Evolutionary conservation across 2,888 invertebrate species (phyloP).

Genomic region (Eristalis arbustorum): DNA sequence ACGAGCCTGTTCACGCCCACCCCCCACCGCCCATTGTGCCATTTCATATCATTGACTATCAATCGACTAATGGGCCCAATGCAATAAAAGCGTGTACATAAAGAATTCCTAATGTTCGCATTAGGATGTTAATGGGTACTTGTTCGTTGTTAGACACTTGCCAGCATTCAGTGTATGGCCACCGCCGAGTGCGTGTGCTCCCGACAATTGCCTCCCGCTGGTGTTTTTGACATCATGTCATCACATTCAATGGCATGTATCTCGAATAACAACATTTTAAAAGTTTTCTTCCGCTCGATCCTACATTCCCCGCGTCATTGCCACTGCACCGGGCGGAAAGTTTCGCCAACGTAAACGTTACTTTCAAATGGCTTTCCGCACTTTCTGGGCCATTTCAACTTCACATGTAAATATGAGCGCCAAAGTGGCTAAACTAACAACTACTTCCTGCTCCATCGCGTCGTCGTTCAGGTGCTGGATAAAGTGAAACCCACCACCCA

Average conservation of each 20-base stretch:
- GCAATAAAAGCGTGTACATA: slow-evolving; percentile 32
- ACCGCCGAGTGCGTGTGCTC: background rate
- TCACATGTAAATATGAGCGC: slow-evolving; percentile 34
- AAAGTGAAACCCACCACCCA: slow-evolving; percentile 19
- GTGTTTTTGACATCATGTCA: background rate
- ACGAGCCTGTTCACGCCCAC: background rate
- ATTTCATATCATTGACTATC: slow-evolving; percentile 40
- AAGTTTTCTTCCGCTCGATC: background rate
- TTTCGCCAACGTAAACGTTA: slow-evolving; percentile 19
- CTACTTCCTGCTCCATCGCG: slow-evolving; percentile 2
- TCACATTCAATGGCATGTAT: slow-evolving; percentile 3
- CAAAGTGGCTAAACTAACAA: slow-evolving; percentile 30
- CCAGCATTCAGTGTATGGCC: background rate
- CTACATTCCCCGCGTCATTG: background rate
- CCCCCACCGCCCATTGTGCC: background rate
- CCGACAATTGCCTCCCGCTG: background rate
- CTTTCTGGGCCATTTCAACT: slow-evolving; percentile 24
- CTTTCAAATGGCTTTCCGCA: slow-evolving; percentile 27
- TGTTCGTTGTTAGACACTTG: slow-evolving; percentile 35
- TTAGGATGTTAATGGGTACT: slow-evolving; percentile 46
- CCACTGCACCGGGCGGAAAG: background rate
- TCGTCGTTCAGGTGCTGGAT: slow-evolving; percentile 25
- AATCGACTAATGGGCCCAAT: slow-evolving; percentile 48
- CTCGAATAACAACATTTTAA: slow-evolving; percentile 14
- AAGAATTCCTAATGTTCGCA: slow-evolving; percentile 30